Evolutionary conservation across 2,797 vertebrate species (phyloP), one percentile per base, ranked within the genome.

Genomic region (Xenentodon cancila): DNA sequence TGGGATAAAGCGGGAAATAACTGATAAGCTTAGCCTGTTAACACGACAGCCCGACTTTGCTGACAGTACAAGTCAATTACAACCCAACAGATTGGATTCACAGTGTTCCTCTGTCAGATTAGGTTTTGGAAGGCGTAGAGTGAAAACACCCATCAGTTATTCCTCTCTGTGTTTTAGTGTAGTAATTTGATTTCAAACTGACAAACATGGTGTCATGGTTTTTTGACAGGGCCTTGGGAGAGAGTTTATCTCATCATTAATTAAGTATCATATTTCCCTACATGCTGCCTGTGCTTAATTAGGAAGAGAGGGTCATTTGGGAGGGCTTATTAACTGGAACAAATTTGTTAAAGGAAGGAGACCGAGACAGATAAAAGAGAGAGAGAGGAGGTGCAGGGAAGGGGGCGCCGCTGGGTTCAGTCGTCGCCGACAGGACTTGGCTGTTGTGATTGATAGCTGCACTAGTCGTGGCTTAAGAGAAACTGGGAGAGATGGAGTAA

Each of bases 221-320:
- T 97, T 87, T 77, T 97, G 96, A 97, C 96, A 96, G 89, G 95
- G 96, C 96, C 96, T 97, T 96, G 96, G 96, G 97, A 98, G 80
- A 91, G 95, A 97, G 96, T 98, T 98, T 96, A 98, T 98, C 97
- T 98, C 97, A 97, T 99, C 96, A 97, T 99, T 99, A 98, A 98
- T 99, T 98, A 99, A 99, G 96, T 94, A 96, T 97, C 96, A 95
- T 97, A 96, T 97, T 97, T 97, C 89, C 96, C 96, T 96, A 97
- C 95, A 97, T 96, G 95, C 95, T 94, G 96, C 94, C 94, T 96
- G 94, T 96, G 85, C 89, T 92, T 99, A 98, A 98, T 99, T 98
- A 97, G 96, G 95, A 93, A 93, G 95, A 95, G 86, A 75, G 86
- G 96, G 96, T 98, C 96, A 98, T 98, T 96, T 96, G 97, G 97